Evolutionary conservation across 2,797 vertebrate genomes (phyloP).

Genomic region (Chiloscyllium punctatum): DNA sequence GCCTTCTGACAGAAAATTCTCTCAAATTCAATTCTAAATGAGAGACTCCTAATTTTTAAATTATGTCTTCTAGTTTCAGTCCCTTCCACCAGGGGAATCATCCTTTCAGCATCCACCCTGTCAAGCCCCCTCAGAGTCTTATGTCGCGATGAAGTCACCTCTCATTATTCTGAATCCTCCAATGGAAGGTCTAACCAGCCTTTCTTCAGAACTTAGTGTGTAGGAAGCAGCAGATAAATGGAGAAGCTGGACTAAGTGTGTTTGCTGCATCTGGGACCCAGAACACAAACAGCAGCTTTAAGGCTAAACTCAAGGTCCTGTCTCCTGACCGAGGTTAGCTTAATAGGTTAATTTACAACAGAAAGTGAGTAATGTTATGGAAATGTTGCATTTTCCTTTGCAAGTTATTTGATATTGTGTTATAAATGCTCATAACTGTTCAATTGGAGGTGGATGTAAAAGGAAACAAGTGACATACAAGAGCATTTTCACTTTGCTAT

Average conservation of each 20-base stretch:
- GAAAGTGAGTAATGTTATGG: not conserved
- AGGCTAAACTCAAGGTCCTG: not conserved
- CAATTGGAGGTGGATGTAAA: not conserved
- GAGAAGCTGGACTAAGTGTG: not conserved
- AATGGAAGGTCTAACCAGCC: too few species aligned
- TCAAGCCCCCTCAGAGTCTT: too few species aligned
- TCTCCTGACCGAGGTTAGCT: not conserved
- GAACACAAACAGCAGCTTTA: not conserved
- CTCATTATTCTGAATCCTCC: too few species aligned
- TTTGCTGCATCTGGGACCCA: not conserved
- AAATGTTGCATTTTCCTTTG: not conserved
- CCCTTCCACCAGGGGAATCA: too few species aligned
- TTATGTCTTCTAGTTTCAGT: too few species aligned
- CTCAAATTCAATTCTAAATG: too few species aligned
- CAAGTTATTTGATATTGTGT: not conserved
- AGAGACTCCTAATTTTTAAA: too few species aligned
- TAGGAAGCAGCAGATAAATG: not conserved
- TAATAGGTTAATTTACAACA: not conserved
- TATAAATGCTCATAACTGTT: not conserved
- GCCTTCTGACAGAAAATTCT: too few species aligned
- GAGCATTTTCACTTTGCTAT: not conserved
- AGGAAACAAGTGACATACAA: not conserved
- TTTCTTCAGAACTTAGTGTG: not conserved
- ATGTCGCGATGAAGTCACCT: too few species aligned
- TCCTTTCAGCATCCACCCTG: too few species aligned